phyloP scores from a whole-genome alignment of 2,888 invertebrate genomes.

The Agrilus biguttatus region DNA sequence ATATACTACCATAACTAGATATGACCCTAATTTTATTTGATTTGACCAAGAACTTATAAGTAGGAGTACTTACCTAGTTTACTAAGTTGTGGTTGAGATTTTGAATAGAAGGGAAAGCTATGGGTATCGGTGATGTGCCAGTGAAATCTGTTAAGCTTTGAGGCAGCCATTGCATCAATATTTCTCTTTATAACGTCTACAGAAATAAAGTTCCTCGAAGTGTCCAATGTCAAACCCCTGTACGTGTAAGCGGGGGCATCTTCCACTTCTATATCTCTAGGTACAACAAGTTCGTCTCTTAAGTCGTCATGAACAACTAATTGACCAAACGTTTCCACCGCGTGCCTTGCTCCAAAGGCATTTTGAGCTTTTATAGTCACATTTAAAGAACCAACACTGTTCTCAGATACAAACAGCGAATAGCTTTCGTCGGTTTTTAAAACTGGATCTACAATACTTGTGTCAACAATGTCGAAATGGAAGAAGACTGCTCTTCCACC shows the following conservation, averaged over 20 bases:
- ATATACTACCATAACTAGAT: no score
- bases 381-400: conserved; percentile 34
- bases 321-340: conserved; percentile 52
- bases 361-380: conserved; percentile 41
- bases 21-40: no score
- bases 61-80: conserved; percentile 28
- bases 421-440: conserved; percentile 47
- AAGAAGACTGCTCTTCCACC: conserved; percentile 32
- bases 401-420: conserved; percentile 29
- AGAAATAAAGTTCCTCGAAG: conserved; percentile 73
- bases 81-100: conserved; percentile 54
- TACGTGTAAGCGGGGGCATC: conserved; percentile 80
- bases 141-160: conserved; percentile 86
- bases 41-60: no score
- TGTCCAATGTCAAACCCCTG: conserved; percentile 80
- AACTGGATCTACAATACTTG: conserved; percentile 23
- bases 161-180: conserved; percentile 79
- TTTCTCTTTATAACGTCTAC: conserved; percentile 57
- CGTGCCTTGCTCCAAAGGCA: conserved; percentile 55
- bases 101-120: conserved; percentile 78
- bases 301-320: conserved; percentile 53
- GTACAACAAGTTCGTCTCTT: conserved; percentile 43
- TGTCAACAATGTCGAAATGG: conserved; percentile 22
- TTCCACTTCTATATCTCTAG: conserved; percentile 43
- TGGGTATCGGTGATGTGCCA: conserved; percentile 93